Base-by-base conservation (phyloP, 2,888 invertebrate species). In the Nemotelus nigrinus region DNA sequence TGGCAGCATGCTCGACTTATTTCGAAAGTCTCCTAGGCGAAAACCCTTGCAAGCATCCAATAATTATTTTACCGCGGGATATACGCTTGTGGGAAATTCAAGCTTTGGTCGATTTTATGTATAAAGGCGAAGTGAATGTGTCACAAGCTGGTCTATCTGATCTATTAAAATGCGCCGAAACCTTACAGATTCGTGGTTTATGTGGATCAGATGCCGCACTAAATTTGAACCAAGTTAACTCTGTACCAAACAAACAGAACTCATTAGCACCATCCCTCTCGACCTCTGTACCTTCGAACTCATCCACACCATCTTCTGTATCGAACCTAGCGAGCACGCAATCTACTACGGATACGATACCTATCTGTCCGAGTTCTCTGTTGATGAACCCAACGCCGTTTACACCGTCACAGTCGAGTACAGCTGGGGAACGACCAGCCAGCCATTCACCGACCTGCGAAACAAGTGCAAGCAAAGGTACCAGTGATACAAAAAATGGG, bases 21-120 rank as follows among this genome's bases (percentile, higher is more conserved):
- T 92, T 95, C 81, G 63, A 77, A 50, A 70, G 63, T 10, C 43
- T 77, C 6, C 3, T 77, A 2, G 58, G 41, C 25, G 50, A 70
- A n/a, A 95, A 95, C 88, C 94, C 95, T 0, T 95, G 95, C 87
- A 93, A 94, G 83, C 95, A 96, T 86, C 94, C 95, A 8, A 94
- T 95, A 50, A 91, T 87, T 39, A 92, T 96, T 78, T 90, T 95
- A 79, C 94, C 95, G 90, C 91, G 93, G 83, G 95, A 95, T 83
- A 93, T 95, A 89, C 92, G 91, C 84, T 92, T 94, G 84, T 93
- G 93, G 88, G 95, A 95, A 83, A 93, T 96, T 87, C 94, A 95
- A 83, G 94, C 94, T 0, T 87, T 96, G 64, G 94, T 96, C 53
- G 95, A 95, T 87, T 96, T 95, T 84, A 96, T 96, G 95, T 96